Evolutionary conservation across 2,797 vertebrate genomes (phyloP), one percentile per base, ranked within the genome.

Genomic region (Enteromius treurensis): DNA sequence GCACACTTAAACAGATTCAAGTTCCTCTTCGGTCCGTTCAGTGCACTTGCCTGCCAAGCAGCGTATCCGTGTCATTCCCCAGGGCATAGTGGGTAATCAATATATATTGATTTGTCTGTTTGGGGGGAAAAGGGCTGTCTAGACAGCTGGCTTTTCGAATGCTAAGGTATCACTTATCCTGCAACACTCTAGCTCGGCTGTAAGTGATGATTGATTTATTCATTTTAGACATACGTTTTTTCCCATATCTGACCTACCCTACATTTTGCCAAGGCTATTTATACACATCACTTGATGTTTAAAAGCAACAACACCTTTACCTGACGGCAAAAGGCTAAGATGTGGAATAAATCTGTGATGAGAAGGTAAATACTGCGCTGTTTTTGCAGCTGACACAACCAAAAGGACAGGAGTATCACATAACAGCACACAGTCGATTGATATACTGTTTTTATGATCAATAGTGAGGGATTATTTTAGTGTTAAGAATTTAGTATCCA

Each of bases 81-180:
- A 77, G 80, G 82, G 86, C 82, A 84, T 60, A 67, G 87, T 5
- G 42, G 51, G 79, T 82, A 86, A 88, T 89, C 89, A 75, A 88
- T 90, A 86, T 81, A 32, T 78, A 89, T 90, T 68, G 89, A 90
- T 88, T 86, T 55, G 80, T 87, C 85, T 85, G 84, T 90, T 88
- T 86, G 80, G 86, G 81, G 32, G 78, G 67, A 77, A 87, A 87
- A 70, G 85, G 83, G 51, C 87, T 88, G 87, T 90, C 86, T 89
- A 88, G 88, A 88, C 89, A 82, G 77, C 82, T 82, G 80, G 84
- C 80, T 82, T 88, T 86, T 83, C 73, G 77, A 83, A 87, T 85
- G 85, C 68, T 77, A 77, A 79, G 84, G 68, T 85, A 86, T 87
- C 86, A 88, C 82, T 85, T 87, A 82, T 76, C 77, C 80, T 75